Evolutionary conservation across 2,113 vertebrate genomes (phyloP), one percentile per base, ranked within the genome.

Genomic region (Phaetusa simplex): DNA sequence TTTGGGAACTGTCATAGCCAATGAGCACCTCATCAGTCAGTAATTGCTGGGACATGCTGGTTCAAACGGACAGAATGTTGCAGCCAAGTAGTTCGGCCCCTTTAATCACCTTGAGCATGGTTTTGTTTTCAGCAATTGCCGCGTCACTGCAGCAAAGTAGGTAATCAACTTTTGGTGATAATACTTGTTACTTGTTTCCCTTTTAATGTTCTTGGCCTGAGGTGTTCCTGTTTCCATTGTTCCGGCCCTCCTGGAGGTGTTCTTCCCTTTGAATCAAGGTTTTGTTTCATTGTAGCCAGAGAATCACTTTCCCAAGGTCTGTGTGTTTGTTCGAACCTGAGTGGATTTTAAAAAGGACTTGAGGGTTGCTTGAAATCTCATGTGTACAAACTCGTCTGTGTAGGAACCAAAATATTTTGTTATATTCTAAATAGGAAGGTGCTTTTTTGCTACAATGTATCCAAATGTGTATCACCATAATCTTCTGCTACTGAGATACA

Each of bases 351-450:
- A 52, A 91, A 82, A 45, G n/a, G 59, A 64, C 36, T 82, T 24
- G 8, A 56, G 34, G 0, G 0, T 77, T 1, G 6, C 42, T 78
- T 82, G 52, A 92, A 86, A 27, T 67, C 10, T 83, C 45, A 19
- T 69, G 12, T 14, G 22, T 50, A 26, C 86, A 45, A 62, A 50
- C 45, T 40, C 38, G 32, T 23, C 38, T 58, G 0, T 11, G 11
- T 61, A 56, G 84, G 53, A 67, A 53, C 9, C 19, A 71, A 74
- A 83, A 67, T 40, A 38, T 42, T 78, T 91, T 8, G 12, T 45
- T 69, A 6, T 34, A 13, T 12, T 62, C n/a, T 80, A 43, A n/a
- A 55, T 12, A 24, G 3, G 7, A 58, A 50, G 12, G 17, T 61
- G 16, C 3, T 50, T 49, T 73, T 84, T 62, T 62, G 22, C 16